A percentile compares a stretch with the other conserved stretches of the same genome.
phyloP scores from a whole-genome alignment of 2,888 invertebrate species.

The Papilio protenor region DNA sequence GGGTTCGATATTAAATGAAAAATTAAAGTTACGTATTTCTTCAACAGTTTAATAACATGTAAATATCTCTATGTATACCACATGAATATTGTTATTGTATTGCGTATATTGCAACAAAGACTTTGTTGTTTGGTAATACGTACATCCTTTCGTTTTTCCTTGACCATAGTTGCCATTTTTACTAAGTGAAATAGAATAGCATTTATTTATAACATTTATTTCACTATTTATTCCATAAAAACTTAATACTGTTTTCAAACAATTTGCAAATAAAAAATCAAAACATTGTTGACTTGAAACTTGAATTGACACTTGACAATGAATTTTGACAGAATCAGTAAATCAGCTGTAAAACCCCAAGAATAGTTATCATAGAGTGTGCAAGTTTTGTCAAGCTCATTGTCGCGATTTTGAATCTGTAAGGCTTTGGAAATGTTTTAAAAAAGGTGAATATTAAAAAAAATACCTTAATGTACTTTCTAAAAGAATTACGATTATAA shows the following conservation, averaged over 20 bases:
- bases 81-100: constrained; percentile 35
- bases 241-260: not conserved
- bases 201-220: not conserved
- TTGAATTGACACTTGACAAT: not conserved
- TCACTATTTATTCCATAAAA: constrained; percentile 12
- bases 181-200: constrained; percentile 17
- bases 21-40: not conserved
- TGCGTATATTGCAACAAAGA: constrained; percentile 45
- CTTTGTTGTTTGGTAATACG: constrained; percentile 45
- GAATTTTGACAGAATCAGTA: not conserved
- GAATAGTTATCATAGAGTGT: not conserved
- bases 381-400: not conserved
- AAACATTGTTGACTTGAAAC: not conserved
- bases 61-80: constrained; percentile 3
- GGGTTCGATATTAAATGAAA: too few species aligned
- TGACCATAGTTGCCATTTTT: constrained; percentile 74
- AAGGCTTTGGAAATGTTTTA: too few species aligned
- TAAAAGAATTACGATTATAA: too few species aligned
- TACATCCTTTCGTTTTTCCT: constrained; percentile 74
- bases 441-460: too few species aligned
- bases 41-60: not conserved
- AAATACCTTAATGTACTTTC: too few species aligned
- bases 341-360: not conserved
- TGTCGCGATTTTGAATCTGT: not conserved
- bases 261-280: constrained; percentile 18